These are phyloP conservation scores for Myotis pilosus DNA, from an alignment of 2,797 vertebrate species.

Conservation along the genomic window DNA sequence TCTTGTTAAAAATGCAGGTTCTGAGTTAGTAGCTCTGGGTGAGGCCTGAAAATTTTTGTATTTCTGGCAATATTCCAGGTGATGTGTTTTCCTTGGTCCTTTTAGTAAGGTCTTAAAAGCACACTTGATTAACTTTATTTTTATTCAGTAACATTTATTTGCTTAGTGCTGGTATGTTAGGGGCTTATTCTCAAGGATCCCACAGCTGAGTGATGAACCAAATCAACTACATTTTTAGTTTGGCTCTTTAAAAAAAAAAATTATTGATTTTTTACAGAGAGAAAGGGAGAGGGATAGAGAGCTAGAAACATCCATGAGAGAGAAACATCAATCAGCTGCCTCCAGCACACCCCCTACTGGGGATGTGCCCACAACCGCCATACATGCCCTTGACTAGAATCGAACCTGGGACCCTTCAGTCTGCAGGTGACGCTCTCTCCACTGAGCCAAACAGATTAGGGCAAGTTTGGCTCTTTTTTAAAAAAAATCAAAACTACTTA, in stretches of 20 bases:
- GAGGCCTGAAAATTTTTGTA: neutral
- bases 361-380: too few species aligned
- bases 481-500: neutral
- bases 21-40: conserved; percentile 1
- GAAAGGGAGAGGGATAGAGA: too few species aligned
- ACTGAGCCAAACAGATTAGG: too few species aligned
- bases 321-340: too few species aligned
- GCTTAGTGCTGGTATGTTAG: neutral
- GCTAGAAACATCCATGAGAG: too few species aligned
- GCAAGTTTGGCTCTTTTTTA: too few species aligned
- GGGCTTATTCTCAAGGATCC: neutral
- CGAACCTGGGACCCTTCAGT: too few species aligned
- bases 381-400: too few species aligned
- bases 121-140: neutral
- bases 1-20: neutral
- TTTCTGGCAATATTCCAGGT: neutral
- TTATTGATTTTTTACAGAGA: too few species aligned
- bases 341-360: too few species aligned
- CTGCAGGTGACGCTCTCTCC: too few species aligned
- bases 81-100: neutral
- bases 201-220: neutral
- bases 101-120: neutral
- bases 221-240: neutral
- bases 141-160: neutral
- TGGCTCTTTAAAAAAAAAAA: neutral